Base-by-base conservation (phyloP, 30 jellyfish, hydroid and myxozoan genomes). In the Aurelia sp. region DNA sequence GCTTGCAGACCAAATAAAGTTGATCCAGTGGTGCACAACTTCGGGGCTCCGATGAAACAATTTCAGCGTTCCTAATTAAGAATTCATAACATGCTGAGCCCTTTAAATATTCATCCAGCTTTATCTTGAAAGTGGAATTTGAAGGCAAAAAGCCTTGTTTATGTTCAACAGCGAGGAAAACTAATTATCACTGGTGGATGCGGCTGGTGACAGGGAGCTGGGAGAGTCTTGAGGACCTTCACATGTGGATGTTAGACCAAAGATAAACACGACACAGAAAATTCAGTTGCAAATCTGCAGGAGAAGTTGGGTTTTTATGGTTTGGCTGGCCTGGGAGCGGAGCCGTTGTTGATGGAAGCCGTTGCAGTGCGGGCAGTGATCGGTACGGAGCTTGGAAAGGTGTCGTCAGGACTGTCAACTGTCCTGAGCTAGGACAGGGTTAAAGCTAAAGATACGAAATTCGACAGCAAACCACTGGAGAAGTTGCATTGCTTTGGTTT, bases 71-170 rank as follows among this genome's bases (percentile, higher is more conserved):
- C 51, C 76, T 44, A 62, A 84, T 84, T 71, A 84, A 84, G 87
- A 71, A 84, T 84, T 84, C 86, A 84, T 84, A 62, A 62, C 93
- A 72, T 72, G 87, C 86, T 68, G 86, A 57, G 86, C 50, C 72
- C 21, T 71, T 84, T 71, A 84, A 84, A 69, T 84, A 84, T 84
- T 84, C 87, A 84, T 71, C 48, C 59, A 13, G 72, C 71, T 44
- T 68, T 82, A 50, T 48, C 79, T 69, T 62, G 41, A 23, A 21
- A 65, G 63, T 62, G 76, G 78, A 73, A 33, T 71, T 66, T 71
- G 71, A 73, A n/a, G 78, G 59, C 19, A 62, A 71, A 73, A 17
- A 10, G 68, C 65, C 27, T 73, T 48, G 84, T 73, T 73, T 66
- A 50, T 48, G 84, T 73, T 73, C 84, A 50, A 22, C 70, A 40